These are phyloP conservation scores for Centropus unirufus DNA, from an alignment of 2,113 vertebrate genomes.

Conservation along the genomic window DNA sequence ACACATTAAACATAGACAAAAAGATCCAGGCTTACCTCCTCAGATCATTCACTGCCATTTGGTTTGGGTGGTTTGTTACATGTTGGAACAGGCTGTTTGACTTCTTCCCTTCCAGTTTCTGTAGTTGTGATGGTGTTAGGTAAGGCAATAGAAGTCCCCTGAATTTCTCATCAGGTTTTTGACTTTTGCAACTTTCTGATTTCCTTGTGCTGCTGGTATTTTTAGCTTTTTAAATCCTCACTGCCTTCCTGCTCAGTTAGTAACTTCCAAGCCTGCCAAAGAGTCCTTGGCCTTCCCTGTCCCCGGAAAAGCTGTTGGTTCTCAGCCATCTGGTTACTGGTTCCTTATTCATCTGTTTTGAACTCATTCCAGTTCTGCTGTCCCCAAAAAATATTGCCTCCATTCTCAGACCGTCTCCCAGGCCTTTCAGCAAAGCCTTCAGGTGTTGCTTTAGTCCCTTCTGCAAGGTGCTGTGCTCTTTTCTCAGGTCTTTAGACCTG, in stretches of 20 bases:
- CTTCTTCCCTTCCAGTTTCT: not conserved
- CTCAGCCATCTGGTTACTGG: slow-evolving; percentile 68
- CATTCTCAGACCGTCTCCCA: slow-evolving; percentile 54
- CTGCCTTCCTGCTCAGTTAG: slow-evolving; percentile 47
- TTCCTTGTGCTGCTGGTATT: slow-evolving; percentile 60
- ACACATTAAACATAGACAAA: not conserved
- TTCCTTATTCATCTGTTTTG: slow-evolving; percentile 67
- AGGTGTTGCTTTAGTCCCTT: slow-evolving; percentile 63
- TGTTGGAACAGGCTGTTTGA: not conserved
- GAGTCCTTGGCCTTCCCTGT: slow-evolving; percentile 65
- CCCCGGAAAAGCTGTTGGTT: slow-evolving; percentile 69
- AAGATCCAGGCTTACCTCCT: not conserved
- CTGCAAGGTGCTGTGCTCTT: slow-evolving; percentile 53
- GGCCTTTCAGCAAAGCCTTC: slow-evolving; percentile 59
- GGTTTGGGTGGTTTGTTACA: not conserved
- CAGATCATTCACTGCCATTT: not conserved
- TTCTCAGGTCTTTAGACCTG: slow-evolving; percentile 29
- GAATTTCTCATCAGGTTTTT: slow-evolving; percentile 29
- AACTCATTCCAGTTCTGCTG: slow-evolving; percentile 55
- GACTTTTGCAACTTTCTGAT: slow-evolving; percentile 61
- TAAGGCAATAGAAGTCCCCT: not conserved
- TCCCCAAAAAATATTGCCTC: slow-evolving; percentile 55
- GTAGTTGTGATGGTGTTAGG: not conserved
- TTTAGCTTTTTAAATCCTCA: slow-evolving; percentile 64
- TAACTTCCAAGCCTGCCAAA: slow-evolving; percentile 65